Evolutionary conservation across 2,797 vertebrate species (phyloP).

Genomic region (Eulemur coronatus): DNA sequence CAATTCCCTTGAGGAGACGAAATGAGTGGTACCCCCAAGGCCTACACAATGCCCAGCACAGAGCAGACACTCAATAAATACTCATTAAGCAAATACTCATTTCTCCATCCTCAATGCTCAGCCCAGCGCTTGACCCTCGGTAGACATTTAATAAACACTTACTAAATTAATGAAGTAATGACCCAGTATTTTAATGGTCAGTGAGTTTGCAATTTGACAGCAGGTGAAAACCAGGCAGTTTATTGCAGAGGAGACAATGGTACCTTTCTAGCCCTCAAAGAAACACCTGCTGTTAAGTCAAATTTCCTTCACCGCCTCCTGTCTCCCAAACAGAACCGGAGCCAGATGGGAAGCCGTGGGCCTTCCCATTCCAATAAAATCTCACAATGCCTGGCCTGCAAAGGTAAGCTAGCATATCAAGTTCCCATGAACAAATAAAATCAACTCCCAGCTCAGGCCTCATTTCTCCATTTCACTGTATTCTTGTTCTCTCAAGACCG

Average conservation of each 20-base stretch:
- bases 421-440: constrained; percentile 75
- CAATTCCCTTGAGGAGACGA: background rate
- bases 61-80: constrained; percentile 58
- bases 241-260: constrained; percentile 66
- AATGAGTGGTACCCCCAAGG: background rate
- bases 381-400: constrained; percentile 19
- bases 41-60: background rate
- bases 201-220: constrained; percentile 60
- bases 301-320: constrained; percentile 73
- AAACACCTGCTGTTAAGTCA: constrained; percentile 80
- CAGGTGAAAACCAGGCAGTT: constrained; percentile 70
- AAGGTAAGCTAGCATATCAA: constrained; percentile 71
- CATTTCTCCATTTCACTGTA: background rate
- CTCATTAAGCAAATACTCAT: constrained; percentile 52
- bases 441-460: constrained; percentile 64
- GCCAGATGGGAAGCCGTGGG: constrained; percentile 78
- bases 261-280: constrained; percentile 64
- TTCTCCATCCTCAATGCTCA: background rate
- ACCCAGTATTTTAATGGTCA: constrained; percentile 60
- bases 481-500: constrained; percentile 29
- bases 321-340: constrained; percentile 41
- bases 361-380: constrained; percentile 10
- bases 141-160: constrained; percentile 70
- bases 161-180: constrained; percentile 64
- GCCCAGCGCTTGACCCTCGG: constrained; percentile 59